Evolutionary conservation across 2,888 invertebrate genomes (phyloP).

Genomic region (Ormyrus rosae): DNA sequence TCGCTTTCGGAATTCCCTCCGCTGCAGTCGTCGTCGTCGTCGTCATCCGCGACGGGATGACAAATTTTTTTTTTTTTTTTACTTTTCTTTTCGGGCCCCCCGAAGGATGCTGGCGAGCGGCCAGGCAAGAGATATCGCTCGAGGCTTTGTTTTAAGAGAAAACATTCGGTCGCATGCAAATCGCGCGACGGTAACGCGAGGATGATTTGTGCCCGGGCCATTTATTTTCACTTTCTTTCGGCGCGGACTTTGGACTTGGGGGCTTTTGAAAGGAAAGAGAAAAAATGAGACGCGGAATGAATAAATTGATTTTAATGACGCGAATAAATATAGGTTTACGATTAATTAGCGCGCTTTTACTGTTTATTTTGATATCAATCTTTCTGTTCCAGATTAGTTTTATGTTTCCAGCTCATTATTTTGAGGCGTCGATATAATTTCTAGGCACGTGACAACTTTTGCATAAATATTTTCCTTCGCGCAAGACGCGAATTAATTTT

Average conservation of each 20-base stretch:
- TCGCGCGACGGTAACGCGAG: background rate
- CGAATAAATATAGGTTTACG: too few species aligned
- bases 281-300: background rate
- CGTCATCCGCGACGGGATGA: background rate
- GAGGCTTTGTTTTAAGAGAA: constrained; percentile 17
- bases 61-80: background rate
- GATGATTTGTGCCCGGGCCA: constrained; percentile 5
- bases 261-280: background rate
- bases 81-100: background rate
- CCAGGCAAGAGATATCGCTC: background rate
- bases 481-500: too few species aligned
- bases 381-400: too few species aligned
- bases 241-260: background rate
- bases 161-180: background rate
- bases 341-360: too few species aligned
- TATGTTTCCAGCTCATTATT: background rate
- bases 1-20: constrained; percentile 50
- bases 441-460: too few species aligned
- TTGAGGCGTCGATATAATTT: too few species aligned
- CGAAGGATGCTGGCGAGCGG: background rate
- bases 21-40: too few species aligned
- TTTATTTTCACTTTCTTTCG: constrained; percentile 40
- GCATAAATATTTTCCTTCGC: too few species aligned
- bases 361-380: too few species aligned
- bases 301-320: background rate